phyloP scores from a whole-genome alignment of 2,113 vertebrate species.

The Aix galericulata region DNA sequence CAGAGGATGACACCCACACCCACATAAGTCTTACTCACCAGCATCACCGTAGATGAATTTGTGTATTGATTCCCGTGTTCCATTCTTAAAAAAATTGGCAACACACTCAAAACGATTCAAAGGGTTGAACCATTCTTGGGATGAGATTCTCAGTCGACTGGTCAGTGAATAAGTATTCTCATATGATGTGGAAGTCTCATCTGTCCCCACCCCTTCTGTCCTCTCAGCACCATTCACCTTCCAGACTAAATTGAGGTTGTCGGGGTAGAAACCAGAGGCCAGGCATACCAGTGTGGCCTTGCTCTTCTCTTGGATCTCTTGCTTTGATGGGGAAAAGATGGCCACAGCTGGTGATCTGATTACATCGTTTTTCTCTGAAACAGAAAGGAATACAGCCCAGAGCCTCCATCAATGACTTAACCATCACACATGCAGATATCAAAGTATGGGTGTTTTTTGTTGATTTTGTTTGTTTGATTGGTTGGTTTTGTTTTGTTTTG shows the following conservation, averaged over 20 bases:
- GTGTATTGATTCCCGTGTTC: fast-evolving
- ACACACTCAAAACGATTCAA: constrained; percentile 73
- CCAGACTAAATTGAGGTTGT: constrained; percentile 86
- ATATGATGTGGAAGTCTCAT: neutral
- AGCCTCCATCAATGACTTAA: neutral
- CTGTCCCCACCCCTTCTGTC: constrained; percentile 70
- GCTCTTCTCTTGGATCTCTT: constrained; percentile 69
- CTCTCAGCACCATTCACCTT: neutral
- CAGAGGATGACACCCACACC: neutral
- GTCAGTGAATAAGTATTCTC: constrained; percentile 72
- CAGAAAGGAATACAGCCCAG: neutral
- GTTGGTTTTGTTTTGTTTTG: neutral
- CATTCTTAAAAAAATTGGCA: constrained; percentile 67
- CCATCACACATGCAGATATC: neutral
- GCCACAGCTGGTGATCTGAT: constrained; percentile 60
- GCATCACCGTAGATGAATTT: neutral
- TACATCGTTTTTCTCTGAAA: constrained; percentile 21
- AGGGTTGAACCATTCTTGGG: constrained; percentile 65
- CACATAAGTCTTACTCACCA: neutral
- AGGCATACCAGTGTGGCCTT: constrained; percentile 87
- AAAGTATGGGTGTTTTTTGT: neutral
- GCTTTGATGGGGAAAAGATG: constrained; percentile 76
- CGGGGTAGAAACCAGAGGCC: constrained; percentile 85
- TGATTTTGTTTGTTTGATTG: neutral
- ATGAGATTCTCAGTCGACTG: constrained; percentile 82